phyloP scores from a whole-genome alignment of 1,140 invertebrate genomes.

The Pygmarrhopalites habei region DNA sequence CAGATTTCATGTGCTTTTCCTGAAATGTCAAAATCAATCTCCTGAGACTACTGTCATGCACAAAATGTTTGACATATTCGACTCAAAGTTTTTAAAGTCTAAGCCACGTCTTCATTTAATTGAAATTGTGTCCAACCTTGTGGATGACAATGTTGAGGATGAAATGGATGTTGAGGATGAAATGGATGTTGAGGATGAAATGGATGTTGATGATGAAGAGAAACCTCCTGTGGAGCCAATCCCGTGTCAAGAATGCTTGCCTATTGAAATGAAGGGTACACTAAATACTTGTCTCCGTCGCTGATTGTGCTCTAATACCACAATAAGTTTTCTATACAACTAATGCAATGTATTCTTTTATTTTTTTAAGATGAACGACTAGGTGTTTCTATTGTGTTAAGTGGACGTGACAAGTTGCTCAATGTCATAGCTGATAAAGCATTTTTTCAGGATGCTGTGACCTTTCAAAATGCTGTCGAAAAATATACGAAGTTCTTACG shows the following conservation, averaged over 20 bases:
- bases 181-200: neutral
- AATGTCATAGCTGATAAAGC: neutral
- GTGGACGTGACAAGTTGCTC: neutral
- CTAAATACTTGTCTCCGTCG: neutral
- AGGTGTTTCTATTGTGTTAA: neutral
- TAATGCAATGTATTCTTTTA: too few relatives aligned
- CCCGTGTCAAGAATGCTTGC: too few relatives aligned
- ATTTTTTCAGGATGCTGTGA: neutral
- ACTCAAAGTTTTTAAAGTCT: neutral
- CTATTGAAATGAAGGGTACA: neutral
- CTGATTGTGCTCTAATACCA: too few relatives aligned
- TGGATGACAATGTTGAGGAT: neutral
- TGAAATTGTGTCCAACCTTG: neutral
- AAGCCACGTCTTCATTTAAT: neutral
- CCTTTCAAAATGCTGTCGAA: neutral
- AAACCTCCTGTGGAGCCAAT: too few relatives aligned
- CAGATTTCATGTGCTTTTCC: neutral
- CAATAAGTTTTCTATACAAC: too few relatives aligned
- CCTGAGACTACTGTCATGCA: neutral
- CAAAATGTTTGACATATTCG: neutral
- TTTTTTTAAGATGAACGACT: too few relatives aligned
- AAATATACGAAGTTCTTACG: neutral
- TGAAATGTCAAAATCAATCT: neutral
- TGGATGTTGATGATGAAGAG: too few relatives aligned
- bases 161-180: neutral